Percentiles rank a stretch among this genome's conserved stretches.
Evolutionary conservation across 2,113 vertebrate genomes (phyloP).

Genomic region (Oreochromis spilurus): DNA sequence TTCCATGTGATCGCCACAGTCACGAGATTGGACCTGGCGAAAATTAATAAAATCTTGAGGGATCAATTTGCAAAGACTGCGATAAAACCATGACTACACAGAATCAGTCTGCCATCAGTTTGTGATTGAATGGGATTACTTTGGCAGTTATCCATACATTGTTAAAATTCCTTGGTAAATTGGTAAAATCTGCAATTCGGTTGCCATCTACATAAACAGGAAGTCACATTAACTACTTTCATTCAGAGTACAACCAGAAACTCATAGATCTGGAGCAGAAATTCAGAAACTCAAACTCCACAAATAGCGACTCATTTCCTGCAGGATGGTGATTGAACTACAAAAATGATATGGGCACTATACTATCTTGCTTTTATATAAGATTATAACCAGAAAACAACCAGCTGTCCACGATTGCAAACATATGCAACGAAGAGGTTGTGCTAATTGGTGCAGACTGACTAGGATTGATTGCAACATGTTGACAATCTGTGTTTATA

Average conservation of each 20-base stretch:
- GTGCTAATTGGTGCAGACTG: background rate
- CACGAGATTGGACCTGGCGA: accelerated
- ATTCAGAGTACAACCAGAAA: background rate
- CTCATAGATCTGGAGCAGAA: background rate
- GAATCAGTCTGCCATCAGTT: background rate
- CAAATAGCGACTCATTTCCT: accelerated
- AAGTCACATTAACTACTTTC: background rate
- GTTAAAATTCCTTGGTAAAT: accelerated
- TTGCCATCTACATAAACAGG: background rate
- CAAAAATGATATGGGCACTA: background rate
- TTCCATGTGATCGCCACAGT: accelerated
- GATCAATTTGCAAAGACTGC: background rate
- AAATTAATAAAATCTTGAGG: background rate
- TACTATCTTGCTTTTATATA: background rate
- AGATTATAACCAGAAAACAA: background rate
- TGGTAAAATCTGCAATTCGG: background rate
- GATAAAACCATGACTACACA: background rate
- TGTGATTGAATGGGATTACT: background rate
- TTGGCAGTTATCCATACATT: background rate
- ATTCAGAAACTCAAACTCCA: background rate
- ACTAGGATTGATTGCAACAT: background rate
- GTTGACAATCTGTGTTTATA: accelerated
- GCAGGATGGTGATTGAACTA: background rate
- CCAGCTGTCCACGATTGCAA: background rate
- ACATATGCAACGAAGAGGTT: background rate